Evolutionary conservation across 2,888 invertebrate species (phyloP).

Genomic region (Patella pellucida): DNA sequence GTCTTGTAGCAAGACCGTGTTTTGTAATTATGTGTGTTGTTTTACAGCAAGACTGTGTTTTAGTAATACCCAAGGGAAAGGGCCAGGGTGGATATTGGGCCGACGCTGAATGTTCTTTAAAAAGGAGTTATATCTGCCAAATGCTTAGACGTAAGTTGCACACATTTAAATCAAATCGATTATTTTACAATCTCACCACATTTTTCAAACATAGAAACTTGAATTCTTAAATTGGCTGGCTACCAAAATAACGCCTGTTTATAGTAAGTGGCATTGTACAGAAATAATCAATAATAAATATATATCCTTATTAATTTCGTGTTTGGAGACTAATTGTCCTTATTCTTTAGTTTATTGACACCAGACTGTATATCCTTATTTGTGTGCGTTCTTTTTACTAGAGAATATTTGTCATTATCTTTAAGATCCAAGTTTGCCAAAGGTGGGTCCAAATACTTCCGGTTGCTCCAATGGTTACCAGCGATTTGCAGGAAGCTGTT

Average conservation of each 20-base stretch:
- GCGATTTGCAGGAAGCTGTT: constrained; percentile 39
- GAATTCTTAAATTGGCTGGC: too few species aligned
- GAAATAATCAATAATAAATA: too few species aligned
- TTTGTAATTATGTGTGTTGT: neutral
- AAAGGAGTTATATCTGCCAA: constrained; percentile 46
- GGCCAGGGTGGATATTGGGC: constrained; percentile 46
- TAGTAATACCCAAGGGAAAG: constrained; percentile 24
- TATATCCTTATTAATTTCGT: too few species aligned
- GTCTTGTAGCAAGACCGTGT: neutral
- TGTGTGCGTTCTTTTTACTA: too few species aligned
- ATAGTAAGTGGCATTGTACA: too few species aligned
- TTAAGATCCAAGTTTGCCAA: constrained; percentile 35
- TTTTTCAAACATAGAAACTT: too few species aligned
- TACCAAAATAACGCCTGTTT: too few species aligned
- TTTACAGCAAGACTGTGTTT: constrained; percentile 41
- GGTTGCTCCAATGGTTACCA: constrained; percentile 33
- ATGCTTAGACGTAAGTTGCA: constrained; percentile 41
- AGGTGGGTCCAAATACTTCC: constrained; percentile 14
- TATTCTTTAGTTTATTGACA: too few species aligned
- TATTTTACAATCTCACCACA: too few species aligned
- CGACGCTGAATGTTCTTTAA: constrained; percentile 37
- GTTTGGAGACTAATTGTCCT: too few species aligned
- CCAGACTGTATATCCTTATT: too few species aligned
- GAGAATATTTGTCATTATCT: neutral
- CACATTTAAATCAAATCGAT: too few species aligned